These are phyloP conservation scores for Lasioglossum calceatum DNA, from an alignment of 2,888 invertebrate genomes.

Conservation along the genomic window DNA sequence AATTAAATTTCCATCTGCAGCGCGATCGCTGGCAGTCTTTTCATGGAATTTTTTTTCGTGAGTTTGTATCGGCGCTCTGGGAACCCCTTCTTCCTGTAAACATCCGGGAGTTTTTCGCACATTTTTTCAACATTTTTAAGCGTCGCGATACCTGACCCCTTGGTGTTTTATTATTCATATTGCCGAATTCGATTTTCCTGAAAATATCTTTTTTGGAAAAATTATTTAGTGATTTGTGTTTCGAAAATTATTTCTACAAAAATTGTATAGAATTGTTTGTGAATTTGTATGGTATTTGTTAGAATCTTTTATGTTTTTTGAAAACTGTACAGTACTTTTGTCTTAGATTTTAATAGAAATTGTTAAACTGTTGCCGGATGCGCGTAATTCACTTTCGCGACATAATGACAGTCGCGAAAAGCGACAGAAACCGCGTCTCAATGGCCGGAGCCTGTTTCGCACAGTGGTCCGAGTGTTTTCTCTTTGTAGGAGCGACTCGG, in stretches of 20 bases:
- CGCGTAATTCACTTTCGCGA: neutral
- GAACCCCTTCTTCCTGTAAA: neutral
- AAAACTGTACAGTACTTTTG: no score
- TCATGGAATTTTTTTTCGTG: slow-evolving; percentile 60
- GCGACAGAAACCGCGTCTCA: neutral
- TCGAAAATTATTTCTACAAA: no score
- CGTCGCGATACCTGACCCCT: neutral
- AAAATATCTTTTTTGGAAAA: no score
- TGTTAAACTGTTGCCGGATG: no score
- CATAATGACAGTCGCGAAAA: neutral
- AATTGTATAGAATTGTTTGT: no score
- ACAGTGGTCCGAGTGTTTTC: slow-evolving; percentile 6
- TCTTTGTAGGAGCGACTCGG: slow-evolving; percentile 28
- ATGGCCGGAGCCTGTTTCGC: neutral
- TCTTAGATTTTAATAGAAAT: no score
- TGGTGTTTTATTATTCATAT: no score
- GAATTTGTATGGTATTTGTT: no score
- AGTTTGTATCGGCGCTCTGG: neutral
- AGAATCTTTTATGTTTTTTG: no score
- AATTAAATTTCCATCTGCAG: slow-evolving; percentile 69
- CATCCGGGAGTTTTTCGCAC: neutral
- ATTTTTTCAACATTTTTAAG: no score
- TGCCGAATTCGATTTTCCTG: no score
- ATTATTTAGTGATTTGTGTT: no score
- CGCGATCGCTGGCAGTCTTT: slow-evolving; percentile 57